Evolutionary conservation across 2,888 invertebrate genomes (phyloP).

Genomic region (Drosophila nr. fundita): DNA sequence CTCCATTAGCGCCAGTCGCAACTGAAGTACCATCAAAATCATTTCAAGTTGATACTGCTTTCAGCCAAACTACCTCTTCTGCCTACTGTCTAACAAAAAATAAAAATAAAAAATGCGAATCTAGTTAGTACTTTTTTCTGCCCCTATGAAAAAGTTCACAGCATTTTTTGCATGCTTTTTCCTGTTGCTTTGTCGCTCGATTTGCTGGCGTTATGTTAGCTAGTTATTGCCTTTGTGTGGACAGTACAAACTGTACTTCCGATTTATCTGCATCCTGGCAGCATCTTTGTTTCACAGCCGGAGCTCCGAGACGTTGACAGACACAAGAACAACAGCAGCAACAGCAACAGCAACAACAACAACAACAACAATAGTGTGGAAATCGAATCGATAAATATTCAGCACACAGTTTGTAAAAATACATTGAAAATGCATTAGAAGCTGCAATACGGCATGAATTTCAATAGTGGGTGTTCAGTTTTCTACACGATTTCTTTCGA

Average conservation of each 20-base stretch:
- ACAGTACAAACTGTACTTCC: constrained; percentile 76
- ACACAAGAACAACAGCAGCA: constrained; percentile 11
- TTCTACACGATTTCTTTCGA: constrained; percentile 13
- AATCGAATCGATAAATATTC: constrained; percentile 75
- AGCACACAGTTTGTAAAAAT: constrained; percentile 64
- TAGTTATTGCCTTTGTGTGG: constrained; percentile 64
- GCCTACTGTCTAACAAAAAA: constrained; percentile 9
- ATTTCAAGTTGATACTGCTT: constrained; percentile 43
- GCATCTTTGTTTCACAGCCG: constrained; percentile 60
- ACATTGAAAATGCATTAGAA: constrained; percentile 80
- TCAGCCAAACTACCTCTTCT: constrained; percentile 22
- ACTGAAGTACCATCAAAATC: constrained; percentile 45
- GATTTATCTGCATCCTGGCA: constrained; percentile 43
- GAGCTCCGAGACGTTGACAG: constrained; percentile 21
- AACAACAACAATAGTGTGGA: constrained; percentile 20
- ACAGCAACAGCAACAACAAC: background rate
- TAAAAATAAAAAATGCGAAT: constrained; percentile 4
- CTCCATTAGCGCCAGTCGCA: constrained; percentile 35
- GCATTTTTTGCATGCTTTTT: background rate
- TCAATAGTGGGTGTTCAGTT: constrained; percentile 51
- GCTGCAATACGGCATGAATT: constrained; percentile 64
- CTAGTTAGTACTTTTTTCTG: background rate
- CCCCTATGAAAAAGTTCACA: background rate
- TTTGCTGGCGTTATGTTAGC: constrained; percentile 28
- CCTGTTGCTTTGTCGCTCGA: constrained; percentile 5